A percentile compares a stretch with the other conserved stretches of the same genome.
phyloP scores from a whole-genome alignment of 2,888 invertebrate species.

The Listrodromus nycthemerus region DNA sequence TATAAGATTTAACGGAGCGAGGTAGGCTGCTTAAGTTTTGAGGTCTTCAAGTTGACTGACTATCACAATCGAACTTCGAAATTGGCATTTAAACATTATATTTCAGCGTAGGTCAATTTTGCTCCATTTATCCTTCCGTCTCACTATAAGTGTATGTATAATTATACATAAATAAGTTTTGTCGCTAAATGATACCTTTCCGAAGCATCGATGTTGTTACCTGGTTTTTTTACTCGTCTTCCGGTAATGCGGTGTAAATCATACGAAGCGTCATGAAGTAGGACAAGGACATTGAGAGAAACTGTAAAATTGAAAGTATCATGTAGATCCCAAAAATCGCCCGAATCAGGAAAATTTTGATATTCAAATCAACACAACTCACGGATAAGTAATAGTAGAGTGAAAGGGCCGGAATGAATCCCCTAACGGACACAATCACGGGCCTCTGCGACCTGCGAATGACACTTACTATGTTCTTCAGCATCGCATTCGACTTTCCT shows the following conservation, averaged over 20 bases:
- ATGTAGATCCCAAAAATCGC: not conserved
- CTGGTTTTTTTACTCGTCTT: not conserved
- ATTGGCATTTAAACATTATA: too few species aligned
- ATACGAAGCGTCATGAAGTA: slow-evolving; percentile 52
- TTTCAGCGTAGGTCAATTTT: too few species aligned
- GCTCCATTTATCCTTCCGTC: too few species aligned
- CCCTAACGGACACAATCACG: slow-evolving; percentile 21
- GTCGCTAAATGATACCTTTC: too few species aligned
- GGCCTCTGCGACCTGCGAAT: slow-evolving; percentile 56
- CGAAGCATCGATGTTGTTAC: not conserved
- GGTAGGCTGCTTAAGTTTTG: too few species aligned
- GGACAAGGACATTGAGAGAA: slow-evolving; percentile 49
- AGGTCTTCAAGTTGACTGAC: too few species aligned
- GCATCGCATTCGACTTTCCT: slow-evolving; percentile 64
- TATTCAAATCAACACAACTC: not conserved
- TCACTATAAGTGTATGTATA: too few species aligned
- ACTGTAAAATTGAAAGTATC: slow-evolving; percentile 24
- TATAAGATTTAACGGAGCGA: too few species aligned
- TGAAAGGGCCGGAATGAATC: slow-evolving; percentile 57
- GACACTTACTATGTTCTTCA: slow-evolving; percentile 52
- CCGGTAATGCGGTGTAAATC: slow-evolving; percentile 6
- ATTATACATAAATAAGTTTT: too few species aligned
- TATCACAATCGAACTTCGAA: too few species aligned
- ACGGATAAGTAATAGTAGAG: slow-evolving; percentile 62
- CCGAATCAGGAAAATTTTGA: not conserved